Evolutionary conservation across 2,113 vertebrate genomes (phyloP).

Genomic region (Struthio camelus): DNA sequence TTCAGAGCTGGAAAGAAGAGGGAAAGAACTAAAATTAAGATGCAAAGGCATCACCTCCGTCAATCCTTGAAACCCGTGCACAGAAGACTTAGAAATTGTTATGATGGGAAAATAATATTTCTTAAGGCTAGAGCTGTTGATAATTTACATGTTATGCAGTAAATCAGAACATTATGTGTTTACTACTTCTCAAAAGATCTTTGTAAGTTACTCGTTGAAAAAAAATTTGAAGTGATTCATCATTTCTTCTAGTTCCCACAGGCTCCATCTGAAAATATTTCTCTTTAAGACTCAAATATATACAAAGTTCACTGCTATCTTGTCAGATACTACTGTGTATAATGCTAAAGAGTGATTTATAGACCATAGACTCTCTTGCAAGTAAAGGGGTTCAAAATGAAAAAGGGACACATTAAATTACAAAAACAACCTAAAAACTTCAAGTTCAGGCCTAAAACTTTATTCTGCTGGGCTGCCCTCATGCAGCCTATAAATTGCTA

Average conservation of each 20-base stretch:
- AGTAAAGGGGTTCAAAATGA: background rate
- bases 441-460: background rate
- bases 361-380: background rate
- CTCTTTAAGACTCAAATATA: conserved; percentile 26
- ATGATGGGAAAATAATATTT: background rate
- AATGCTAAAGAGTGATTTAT: conserved; percentile 38
- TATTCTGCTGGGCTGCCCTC: background rate
- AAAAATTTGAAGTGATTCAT: background rate
- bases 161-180: background rate
- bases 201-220: background rate
- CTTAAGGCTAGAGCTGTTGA: background rate
- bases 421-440: background rate
- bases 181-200: background rate
- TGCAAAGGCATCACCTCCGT: background rate
- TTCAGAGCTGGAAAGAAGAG: conserved; percentile 16
- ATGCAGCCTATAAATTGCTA: background rate
- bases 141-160: background rate
- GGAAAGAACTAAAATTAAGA: conserved; percentile 61
- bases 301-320: background rate
- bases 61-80: background rate
- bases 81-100: background rate
- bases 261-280: conserved; percentile 36
- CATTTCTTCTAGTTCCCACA: background rate
- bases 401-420: background rate
- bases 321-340: background rate